phyloP scores from a whole-genome alignment of 2,797 vertebrate genomes.

The Epinephelus coioides region DNA sequence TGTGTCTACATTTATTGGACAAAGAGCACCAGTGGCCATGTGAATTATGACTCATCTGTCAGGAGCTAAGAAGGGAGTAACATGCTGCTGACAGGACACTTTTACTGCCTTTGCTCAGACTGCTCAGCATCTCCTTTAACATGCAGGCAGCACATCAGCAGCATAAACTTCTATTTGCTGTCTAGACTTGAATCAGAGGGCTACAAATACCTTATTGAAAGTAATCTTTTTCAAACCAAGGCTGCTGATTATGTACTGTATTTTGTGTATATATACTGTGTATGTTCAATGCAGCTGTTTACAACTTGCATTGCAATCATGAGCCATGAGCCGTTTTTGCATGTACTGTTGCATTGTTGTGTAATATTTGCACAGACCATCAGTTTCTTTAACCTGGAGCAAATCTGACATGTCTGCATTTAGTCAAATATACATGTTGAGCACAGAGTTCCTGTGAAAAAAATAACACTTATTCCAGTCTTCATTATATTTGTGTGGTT shows the following conservation, averaged over 20 bases:
- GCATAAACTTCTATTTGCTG: not conserved
- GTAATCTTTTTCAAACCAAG: not conserved
- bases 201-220: not conserved
- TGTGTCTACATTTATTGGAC: not conserved
- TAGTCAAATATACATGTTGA: not conserved
- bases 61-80: not conserved
- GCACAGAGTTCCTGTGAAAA: too few species aligned
- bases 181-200: not conserved
- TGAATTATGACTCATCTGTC: not conserved
- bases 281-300: constrained; percentile 5
- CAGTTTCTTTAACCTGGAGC: constrained; percentile 7
- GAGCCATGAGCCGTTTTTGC: constrained; percentile 14
- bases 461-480: not conserved
- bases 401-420: not conserved
- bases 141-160: not conserved
- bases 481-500: constrained; percentile 2
- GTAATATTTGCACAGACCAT: constrained; percentile 37
- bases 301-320: not conserved
- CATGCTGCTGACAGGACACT: not conserved
- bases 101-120: not conserved
- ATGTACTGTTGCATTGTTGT: constrained; percentile 28
- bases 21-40: not conserved
- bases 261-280: constrained; percentile 7
- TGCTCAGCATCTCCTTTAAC: constrained; percentile 9
- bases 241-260: constrained; percentile 6